phyloP scores from a whole-genome alignment of 1,140 invertebrate genomes.

The Uloborus diversus region DNA sequence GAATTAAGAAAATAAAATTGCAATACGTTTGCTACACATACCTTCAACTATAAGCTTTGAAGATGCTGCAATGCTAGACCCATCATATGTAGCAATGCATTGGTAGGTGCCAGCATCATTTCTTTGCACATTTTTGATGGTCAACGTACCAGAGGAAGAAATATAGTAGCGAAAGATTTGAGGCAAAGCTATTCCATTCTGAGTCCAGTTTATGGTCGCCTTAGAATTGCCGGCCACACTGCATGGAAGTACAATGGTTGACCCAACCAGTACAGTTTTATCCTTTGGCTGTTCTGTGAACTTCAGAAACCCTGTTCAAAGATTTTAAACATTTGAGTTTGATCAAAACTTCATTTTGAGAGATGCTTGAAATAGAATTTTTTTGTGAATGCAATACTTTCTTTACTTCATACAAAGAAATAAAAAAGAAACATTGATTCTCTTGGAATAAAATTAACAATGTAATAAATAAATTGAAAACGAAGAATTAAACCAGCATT shows the following conservation, averaged over 20 bases:
- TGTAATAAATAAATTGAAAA: no score
- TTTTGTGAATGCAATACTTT: no score
- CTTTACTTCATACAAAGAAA: no score
- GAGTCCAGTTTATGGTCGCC: conserved; percentile 76
- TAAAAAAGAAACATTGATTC: no score
- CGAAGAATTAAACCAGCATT: no score
- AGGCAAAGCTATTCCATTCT: conserved; percentile 72
- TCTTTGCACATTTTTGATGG: conserved; percentile 71
- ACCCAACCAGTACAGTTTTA: conserved; percentile 66
- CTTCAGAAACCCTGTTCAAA: conserved; percentile 58
- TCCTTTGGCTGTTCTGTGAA: conserved; percentile 63
- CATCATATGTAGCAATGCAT: conserved; percentile 76
- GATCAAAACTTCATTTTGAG: no score
- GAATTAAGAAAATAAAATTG: no score
- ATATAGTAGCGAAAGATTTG: conserved; percentile 66
- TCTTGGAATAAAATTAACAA: no score
- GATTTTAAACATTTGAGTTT: no score
- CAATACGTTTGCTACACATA: no score
- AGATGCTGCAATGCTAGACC: conserved; percentile 73
- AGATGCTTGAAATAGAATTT: no score
- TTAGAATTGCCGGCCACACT: conserved; percentile 73
- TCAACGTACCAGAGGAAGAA: conserved; percentile 71
- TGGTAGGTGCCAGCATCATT: conserved; percentile 76
- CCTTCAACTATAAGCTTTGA: conserved; percentile 76
- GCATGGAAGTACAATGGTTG: conserved; percentile 72